Base-by-base conservation (phyloP, 2,113 vertebrate genomes). In the Gulo gulo region DNA sequence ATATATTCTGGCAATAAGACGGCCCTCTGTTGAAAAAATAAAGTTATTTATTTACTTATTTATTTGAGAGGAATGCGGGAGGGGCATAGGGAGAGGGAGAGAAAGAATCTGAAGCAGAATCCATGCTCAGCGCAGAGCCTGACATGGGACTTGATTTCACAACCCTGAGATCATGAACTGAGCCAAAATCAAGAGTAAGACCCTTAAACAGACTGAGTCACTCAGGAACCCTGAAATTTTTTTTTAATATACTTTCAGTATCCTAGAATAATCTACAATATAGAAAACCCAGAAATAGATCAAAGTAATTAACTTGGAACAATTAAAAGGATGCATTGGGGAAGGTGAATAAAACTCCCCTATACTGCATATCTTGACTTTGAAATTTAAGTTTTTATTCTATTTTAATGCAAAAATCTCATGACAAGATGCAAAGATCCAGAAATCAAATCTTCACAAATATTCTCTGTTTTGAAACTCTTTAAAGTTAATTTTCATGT, bases 381-480 rank as follows among this genome's bases (percentile, higher is more conserved):
- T 91, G 47, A 93, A 91, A 15, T 63, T 82, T 61, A 79, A 45
- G 1, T 50, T 91, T 92, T 90, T 78, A 65, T 73, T 84, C 4
- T 65, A 36, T 63, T 79, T 79, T 86, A 88, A 29, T 67, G 4
- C 79, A 91, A 91, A 71, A 85, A 42, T 50, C 39, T 92, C 24
- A 79, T 39, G 90, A 82, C 24, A 84, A 52, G 55, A 89, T 42
- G 69, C 11, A 95, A 94, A 80, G 61, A 82, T 36, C 6, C 8
- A 89, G n/a, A 94, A 92, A 83, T 74, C 29, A 89, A 95, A 80
- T 26, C n/a, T 4, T 91, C 79, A n/a, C 42, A 87, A 94, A 96
- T 47, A 69, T 92, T 95, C 81, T 96, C 79, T 96, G 61, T 98
- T 96, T 82, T 95, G 76, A 94, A 98, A 98, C 94, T 85, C 80